Conservation (phyloP, 2,113 vertebrate species). For the Melospiza georgiana region DNA sequence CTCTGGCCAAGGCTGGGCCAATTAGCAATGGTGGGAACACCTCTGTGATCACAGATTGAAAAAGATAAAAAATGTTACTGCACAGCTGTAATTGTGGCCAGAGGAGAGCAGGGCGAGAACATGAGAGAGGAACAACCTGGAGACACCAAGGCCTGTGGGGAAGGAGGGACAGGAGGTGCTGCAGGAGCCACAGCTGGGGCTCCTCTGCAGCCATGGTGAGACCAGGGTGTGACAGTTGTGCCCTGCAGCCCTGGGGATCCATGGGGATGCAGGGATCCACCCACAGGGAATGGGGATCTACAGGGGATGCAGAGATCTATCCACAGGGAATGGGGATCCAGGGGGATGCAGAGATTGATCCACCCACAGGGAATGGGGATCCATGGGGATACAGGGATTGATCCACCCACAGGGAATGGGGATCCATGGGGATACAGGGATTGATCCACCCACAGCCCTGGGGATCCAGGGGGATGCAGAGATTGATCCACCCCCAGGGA, state of each 20-base stretch:
- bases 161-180: background rate
- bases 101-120: background rate
- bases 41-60: background rate
- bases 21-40: background rate
- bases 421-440: too few relatives aligned
- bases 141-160: background rate
- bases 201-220: background rate
- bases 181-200: background rate
- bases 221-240: background rate
- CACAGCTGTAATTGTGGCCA: background rate
- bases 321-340: too few relatives aligned
- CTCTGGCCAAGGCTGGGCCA: background rate
- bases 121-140: background rate
- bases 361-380: too few relatives aligned
- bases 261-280: background rate
- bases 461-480: too few relatives aligned
- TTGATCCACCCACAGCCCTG: too few relatives aligned
- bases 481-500: too few relatives aligned
- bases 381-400: too few relatives aligned
- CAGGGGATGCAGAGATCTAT: too few relatives aligned
- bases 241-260: background rate
- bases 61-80: background rate
- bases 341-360: too few relatives aligned
- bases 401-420: background rate
- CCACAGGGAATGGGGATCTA: too few relatives aligned